Conservation (phyloP, 2,113 vertebrate genomes). For the Tenebrosternarchus preto region DNA sequence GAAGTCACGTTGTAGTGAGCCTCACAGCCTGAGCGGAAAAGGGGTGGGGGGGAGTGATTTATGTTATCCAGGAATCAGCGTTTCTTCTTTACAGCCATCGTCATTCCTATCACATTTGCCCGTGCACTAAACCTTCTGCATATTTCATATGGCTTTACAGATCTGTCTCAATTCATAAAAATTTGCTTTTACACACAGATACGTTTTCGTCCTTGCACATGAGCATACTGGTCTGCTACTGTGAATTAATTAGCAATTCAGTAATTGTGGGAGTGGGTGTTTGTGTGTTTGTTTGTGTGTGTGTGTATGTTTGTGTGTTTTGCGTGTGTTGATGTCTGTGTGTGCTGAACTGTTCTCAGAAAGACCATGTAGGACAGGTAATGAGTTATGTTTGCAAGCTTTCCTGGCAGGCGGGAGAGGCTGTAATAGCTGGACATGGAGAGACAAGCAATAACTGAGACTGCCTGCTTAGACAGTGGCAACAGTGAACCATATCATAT, state of each 20-base stretch:
- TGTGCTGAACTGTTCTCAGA: neutral
- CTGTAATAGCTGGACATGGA: neutral
- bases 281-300: neutral
- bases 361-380: neutral
- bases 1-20: constrained; percentile 51
- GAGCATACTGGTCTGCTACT: neutral
- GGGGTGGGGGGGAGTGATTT: constrained; percentile 40
- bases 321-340: too few species aligned
- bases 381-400: too few species aligned
- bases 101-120: constrained; percentile 40
- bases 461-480: too few species aligned
- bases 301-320: neutral
- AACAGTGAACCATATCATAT: too few species aligned
- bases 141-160: constrained; percentile 29
- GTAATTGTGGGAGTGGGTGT: neutral
- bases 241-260: neutral
- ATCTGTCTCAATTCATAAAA: constrained; percentile 6
- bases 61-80: constrained; percentile 46
- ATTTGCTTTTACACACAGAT: constrained; percentile 3
- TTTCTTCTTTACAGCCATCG: constrained; percentile 33
- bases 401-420: neutral
- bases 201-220: neutral
- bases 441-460: neutral
- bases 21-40: constrained; percentile 46
- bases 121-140: constrained; percentile 16